phyloP scores from a whole-genome alignment of 2,113 vertebrate genomes.

The Saguinus midas region DNA sequence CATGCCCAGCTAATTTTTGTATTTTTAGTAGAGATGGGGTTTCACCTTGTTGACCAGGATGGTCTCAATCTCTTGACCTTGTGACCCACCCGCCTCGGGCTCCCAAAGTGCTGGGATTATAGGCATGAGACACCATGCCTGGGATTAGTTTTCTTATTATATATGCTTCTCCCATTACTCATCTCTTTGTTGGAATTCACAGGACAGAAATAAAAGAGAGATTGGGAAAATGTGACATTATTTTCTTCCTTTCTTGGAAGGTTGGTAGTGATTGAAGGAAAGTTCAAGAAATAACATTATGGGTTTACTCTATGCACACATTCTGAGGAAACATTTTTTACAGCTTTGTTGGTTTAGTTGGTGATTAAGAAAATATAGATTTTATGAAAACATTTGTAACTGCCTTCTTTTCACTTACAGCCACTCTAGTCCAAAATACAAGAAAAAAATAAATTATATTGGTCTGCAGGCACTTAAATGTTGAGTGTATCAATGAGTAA shows the following conservation, averaged over 20 bases:
- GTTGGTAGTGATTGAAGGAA: background rate
- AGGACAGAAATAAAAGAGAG: background rate
- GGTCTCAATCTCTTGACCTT: too few species aligned
- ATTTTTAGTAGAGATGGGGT: too few species aligned
- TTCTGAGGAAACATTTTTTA: background rate
- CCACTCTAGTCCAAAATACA: background rate
- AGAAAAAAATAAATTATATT: too few species aligned
- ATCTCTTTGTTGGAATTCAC: background rate
- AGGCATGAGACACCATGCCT: too few species aligned
- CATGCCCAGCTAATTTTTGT: too few species aligned
- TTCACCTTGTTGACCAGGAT: too few species aligned
- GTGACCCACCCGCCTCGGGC: too few species aligned
- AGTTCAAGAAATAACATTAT: fast-evolving
- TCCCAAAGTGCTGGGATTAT: too few species aligned
- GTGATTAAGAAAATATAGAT: background rate
- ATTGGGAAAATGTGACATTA: background rate
- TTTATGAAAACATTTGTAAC: background rate
- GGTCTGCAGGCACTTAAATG: background rate
- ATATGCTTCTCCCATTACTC: background rate
- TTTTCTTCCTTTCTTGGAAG: background rate
- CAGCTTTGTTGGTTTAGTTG: background rate
- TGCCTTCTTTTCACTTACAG: background rate
- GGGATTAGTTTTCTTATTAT: background rate
- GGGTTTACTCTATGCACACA: fast-evolving
- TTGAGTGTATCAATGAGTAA: background rate